Conservation (phyloP, 2,888 invertebrate species). For the Nipponacmea schrenckii region DNA sequence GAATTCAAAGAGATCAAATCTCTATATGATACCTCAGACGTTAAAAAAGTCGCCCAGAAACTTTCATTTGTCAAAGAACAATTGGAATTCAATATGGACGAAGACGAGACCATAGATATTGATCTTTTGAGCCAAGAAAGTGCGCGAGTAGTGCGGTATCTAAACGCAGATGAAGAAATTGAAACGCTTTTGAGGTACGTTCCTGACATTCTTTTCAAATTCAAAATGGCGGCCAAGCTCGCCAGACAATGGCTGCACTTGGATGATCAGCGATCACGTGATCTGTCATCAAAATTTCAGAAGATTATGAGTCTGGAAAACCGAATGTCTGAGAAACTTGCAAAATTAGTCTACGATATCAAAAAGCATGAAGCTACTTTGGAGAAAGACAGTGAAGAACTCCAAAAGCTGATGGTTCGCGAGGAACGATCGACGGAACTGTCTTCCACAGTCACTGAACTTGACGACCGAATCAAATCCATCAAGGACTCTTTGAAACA, state of each 20-base stretch:
- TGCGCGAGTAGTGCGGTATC: conserved; percentile 39
- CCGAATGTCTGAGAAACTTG: conserved; percentile 41
- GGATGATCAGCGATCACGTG: conserved; percentile 53
- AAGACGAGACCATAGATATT: conserved; percentile 44
- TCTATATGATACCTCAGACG: conserved; percentile 52
- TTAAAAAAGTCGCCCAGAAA: conserved; percentile 49
- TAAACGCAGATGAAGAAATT: conserved; percentile 44
- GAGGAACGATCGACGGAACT: conserved; percentile 50
- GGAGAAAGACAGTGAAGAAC: conserved; percentile 41
- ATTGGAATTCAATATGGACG: conserved; percentile 47
- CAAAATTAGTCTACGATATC: conserved; percentile 42
- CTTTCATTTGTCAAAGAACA: conserved; percentile 49
- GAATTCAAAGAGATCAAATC: conserved; percentile 52
- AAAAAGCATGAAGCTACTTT: conserved; percentile 43
- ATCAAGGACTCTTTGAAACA: conserved; percentile 34
- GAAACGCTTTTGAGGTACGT: conserved; percentile 45
- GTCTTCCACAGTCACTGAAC: conserved; percentile 39
- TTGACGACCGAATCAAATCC: conserved; percentile 35
- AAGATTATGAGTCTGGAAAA: conserved; percentile 45
- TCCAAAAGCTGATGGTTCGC: conserved; percentile 45
- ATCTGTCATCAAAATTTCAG: conserved; percentile 45
- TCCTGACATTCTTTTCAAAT: conserved; percentile 55
- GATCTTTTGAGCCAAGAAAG: conserved; percentile 53
- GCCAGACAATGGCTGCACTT: conserved; percentile 49
- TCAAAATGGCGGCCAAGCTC: conserved; percentile 51